These are phyloP conservation scores for Clarias gariepinus DNA, from an alignment of 2,113 vertebrate species.

Conservation along the genomic window DNA sequence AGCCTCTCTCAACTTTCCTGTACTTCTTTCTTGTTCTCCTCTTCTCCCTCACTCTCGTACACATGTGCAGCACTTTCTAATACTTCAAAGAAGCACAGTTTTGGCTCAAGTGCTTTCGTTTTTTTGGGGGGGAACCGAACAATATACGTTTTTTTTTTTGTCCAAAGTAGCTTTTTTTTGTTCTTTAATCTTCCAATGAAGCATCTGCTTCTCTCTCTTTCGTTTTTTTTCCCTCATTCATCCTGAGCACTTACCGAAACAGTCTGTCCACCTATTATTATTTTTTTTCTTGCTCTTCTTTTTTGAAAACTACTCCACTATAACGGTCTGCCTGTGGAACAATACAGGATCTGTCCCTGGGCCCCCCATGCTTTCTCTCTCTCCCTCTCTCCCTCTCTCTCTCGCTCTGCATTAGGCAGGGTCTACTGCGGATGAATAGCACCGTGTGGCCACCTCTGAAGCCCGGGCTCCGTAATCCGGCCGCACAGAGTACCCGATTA, in stretches of 20 bases:
- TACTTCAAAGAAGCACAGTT: slow-evolving; percentile 39
- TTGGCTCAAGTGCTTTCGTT: slow-evolving; percentile 27
- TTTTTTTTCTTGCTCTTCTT: not conserved
- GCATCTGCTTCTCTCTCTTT: slow-evolving; percentile 1
- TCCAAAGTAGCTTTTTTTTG: not conserved
- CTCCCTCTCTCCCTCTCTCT: slow-evolving; percentile 51
- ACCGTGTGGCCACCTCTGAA: slow-evolving; percentile 61
- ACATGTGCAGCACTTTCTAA: slow-evolving; percentile 17
- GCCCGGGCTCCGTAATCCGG: slow-evolving; percentile 62
- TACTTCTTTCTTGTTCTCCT: not conserved
- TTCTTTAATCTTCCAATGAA: slow-evolving; percentile 25
- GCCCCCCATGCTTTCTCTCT: slow-evolving; percentile 41
- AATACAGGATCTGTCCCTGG: slow-evolving; percentile 53
- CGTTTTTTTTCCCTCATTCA: slow-evolving; percentile 30
- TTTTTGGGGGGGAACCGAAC: not conserved
- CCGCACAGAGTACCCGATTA: slow-evolving; percentile 64
- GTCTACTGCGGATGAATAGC: slow-evolving; percentile 73
- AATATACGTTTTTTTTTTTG: slow-evolving; percentile 27
- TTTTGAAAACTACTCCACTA: slow-evolving; percentile 28
- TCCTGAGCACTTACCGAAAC: slow-evolving; percentile 28
- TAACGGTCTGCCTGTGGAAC: slow-evolving; percentile 57
- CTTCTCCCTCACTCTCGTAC: slow-evolving; percentile 7
- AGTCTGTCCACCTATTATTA: slow-evolving; percentile 19
- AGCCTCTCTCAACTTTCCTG: slow-evolving; percentile 27
- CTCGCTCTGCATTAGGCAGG: slow-evolving; percentile 67